Evolutionary conservation across 2,888 invertebrate species (phyloP).

Genomic region (Drosophila bunnanda): DNA sequence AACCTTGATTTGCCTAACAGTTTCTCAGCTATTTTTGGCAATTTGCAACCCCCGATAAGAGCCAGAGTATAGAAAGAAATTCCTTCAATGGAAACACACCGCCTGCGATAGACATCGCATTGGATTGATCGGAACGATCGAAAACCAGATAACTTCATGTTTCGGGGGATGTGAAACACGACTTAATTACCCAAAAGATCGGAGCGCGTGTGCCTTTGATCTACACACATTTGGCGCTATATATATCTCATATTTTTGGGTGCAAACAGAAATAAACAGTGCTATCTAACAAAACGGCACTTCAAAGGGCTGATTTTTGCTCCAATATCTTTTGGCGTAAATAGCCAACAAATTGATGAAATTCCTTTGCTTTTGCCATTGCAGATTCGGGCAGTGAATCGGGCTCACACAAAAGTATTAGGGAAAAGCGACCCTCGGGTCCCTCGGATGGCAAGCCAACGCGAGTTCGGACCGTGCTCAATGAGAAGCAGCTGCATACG

Average conservation of each 20-base stretch:
- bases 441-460: slow-evolving; percentile 96
- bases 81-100: slow-evolving; percentile 48
- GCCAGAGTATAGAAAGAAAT: neutral
- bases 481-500: slow-evolving; percentile 99
- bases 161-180: slow-evolving; percentile 83
- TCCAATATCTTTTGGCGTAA: slow-evolving; percentile 45
- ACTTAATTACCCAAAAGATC: slow-evolving; percentile 80
- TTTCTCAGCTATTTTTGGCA: slow-evolving; percentile 35
- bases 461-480: slow-evolving; percentile 98
- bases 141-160: slow-evolving; percentile 83
- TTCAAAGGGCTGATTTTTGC: slow-evolving; percentile 55
- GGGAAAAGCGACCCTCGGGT: slow-evolving; percentile 85
- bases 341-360: slow-evolving; percentile 54
- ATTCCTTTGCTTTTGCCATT: slow-evolving; percentile 20
- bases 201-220: slow-evolving; percentile 51
- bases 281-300: slow-evolving; percentile 55
- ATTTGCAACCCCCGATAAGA: slow-evolving; percentile 38
- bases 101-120: slow-evolving; percentile 48
- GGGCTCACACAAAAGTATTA: slow-evolving; percentile 93
- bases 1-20: slow-evolving; percentile 69
- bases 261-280: slow-evolving; percentile 16
- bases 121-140: slow-evolving; percentile 41
- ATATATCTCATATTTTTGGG: slow-evolving; percentile 41
- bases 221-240: slow-evolving; percentile 56
- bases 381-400: slow-evolving; percentile 97